phyloP scores from a whole-genome alignment of 1,140 invertebrate species.

The Semibalanus balanoides region DNA sequence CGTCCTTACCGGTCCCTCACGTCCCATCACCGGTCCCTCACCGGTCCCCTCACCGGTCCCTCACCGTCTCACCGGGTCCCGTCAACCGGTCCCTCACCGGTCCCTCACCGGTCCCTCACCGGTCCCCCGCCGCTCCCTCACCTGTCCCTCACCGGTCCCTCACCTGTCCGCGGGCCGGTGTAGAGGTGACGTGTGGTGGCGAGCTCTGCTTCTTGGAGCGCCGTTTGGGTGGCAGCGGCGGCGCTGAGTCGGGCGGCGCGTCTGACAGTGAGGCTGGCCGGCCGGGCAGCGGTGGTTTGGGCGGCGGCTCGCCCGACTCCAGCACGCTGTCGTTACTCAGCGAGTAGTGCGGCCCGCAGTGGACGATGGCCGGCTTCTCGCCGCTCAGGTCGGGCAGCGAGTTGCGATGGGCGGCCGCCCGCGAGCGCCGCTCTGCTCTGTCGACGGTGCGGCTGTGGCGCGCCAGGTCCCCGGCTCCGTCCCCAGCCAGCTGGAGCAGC shows the following conservation, averaged over 20 bases:
- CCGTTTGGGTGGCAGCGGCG: slow-evolving; percentile 60
- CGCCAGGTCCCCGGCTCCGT: not conserved
- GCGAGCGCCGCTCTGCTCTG: not conserved
- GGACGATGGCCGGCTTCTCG: not conserved
- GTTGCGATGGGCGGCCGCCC: slow-evolving; percentile 38
- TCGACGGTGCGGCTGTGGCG: not conserved
- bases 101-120: too few relatives aligned
- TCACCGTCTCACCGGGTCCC: too few relatives aligned
- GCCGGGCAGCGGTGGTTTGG: slow-evolving; percentile 70
- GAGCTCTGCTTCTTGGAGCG: slow-evolving; percentile 32
- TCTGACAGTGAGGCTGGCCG: slow-evolving; percentile 36
- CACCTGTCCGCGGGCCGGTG: not conserved
- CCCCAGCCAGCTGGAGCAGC: not conserved
- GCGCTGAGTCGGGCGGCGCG: slow-evolving; percentile 30
- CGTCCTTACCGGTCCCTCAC: too few relatives aligned
- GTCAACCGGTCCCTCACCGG: too few relatives aligned
- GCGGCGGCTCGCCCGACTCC: slow-evolving; percentile 41
- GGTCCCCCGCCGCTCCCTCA: too few relatives aligned
- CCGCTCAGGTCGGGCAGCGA: slow-evolving; percentile 55
- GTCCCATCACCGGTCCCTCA: too few relatives aligned
- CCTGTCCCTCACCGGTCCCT: too few relatives aligned
- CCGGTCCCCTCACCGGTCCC: too few relatives aligned
- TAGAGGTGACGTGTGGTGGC: not conserved
- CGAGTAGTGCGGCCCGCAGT: slow-evolving; percentile 1
- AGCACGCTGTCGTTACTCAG: not conserved